Conservation (phyloP, 1,140 invertebrate species). For the Halictus rubicundus region DNA sequence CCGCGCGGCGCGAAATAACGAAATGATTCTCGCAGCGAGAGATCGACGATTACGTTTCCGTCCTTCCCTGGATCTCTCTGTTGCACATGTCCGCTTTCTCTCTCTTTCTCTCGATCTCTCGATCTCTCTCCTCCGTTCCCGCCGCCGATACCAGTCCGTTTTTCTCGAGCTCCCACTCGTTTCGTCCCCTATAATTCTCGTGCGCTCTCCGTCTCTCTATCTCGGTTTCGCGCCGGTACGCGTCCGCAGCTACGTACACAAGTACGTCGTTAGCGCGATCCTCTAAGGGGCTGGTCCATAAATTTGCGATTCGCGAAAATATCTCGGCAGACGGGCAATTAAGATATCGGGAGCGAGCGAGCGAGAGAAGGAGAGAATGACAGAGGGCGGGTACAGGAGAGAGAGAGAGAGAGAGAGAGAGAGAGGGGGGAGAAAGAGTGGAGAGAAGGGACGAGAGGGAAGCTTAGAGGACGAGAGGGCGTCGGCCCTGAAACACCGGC, state of each 20-base stretch:
- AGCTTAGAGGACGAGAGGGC: conserved; percentile 49
- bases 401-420: no score
- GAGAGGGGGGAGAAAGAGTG: background rate
- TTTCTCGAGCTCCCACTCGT: conserved; percentile 18
- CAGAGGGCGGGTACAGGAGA: background rate
- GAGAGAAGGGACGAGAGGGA: conserved; percentile 7
- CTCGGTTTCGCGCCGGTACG: conserved; percentile 18
- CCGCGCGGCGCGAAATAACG: conserved; percentile 57
- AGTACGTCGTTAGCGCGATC: conserved; percentile 65
- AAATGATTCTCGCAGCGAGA: conserved; percentile 62
- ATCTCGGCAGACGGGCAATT: conserved; percentile 71
- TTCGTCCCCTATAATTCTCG: conserved; percentile 11
- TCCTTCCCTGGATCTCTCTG: conserved; percentile 7
- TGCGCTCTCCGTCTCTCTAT: conserved; percentile 27
- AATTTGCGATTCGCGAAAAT: conserved; percentile 75
- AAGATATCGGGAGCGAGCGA: conserved; percentile 69
- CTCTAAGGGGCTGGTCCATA: conserved; percentile 65
- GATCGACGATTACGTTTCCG: conserved; percentile 59
- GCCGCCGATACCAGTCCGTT: conserved; percentile 3
- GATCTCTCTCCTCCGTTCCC: background rate
- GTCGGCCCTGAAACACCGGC: conserved; percentile 46
- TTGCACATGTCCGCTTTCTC: background rate
- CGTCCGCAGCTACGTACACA: conserved; percentile 52
- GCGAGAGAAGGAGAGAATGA: conserved; percentile 10
- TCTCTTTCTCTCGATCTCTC: background rate